Conservation (phyloP, 2,113 vertebrate genomes). For the Leucosticte australis region DNA sequence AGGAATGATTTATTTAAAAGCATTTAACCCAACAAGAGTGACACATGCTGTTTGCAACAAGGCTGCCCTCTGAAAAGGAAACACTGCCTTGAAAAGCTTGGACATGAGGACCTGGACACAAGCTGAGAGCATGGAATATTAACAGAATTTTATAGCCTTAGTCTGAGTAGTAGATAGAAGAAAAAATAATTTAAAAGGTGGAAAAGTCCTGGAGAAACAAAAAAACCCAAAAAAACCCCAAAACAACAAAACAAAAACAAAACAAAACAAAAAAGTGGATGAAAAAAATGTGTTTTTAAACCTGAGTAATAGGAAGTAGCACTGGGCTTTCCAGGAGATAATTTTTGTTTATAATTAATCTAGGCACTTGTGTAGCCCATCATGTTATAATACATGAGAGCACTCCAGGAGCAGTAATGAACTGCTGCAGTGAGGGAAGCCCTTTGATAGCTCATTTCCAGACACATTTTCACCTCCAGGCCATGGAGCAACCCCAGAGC, state of each 20-base stretch:
- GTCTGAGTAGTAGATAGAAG: neutral
- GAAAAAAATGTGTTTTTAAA: neutral
- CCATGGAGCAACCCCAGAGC: neutral
- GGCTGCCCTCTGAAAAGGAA: slow-evolving; percentile 22
- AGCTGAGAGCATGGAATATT: neutral
- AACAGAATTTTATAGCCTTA: neutral
- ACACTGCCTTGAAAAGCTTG: neutral
- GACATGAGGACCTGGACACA: neutral
- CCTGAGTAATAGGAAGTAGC: neutral
- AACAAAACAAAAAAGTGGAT: neutral
- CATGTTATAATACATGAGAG: neutral
- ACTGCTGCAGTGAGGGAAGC: neutral
- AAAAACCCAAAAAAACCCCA: too few relatives aligned
- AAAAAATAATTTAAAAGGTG: neutral
- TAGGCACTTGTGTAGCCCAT: neutral
- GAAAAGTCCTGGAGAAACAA: neutral
- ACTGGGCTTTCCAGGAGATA: neutral
- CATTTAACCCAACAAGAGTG: slow-evolving; percentile 14
- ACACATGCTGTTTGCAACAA: slow-evolving; percentile 31
- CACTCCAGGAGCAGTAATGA: neutral
- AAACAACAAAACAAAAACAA: neutral
- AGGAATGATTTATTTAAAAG: slow-evolving; percentile 54
- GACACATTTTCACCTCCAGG: neutral
- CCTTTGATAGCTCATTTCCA: neutral
- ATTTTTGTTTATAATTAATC: slow-evolving; percentile 48